Conservation (phyloP, 2,888 invertebrate species). For the Clistopyga incitator region DNA sequence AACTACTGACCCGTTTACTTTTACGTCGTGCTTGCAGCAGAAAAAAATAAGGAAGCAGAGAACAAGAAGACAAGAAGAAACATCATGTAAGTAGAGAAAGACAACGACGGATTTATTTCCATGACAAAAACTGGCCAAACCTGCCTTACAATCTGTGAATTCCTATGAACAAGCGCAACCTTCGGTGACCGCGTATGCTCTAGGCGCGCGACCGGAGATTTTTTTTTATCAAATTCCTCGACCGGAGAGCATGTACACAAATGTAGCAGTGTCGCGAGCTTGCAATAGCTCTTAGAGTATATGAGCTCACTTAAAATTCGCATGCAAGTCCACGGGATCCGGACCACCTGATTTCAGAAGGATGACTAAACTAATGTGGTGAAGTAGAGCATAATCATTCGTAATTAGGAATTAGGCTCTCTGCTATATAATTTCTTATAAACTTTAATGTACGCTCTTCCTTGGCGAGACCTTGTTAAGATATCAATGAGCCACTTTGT, state of each 20-base stretch:
- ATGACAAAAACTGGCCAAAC: conserved; percentile 81
- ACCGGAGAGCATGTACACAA: conserved; percentile 54
- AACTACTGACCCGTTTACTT: neutral
- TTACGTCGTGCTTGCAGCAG: neutral
- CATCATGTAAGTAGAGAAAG: conserved; percentile 50
- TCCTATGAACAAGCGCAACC: conserved; percentile 81
- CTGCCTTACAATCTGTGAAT: conserved; percentile 82
- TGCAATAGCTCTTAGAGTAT: neutral
- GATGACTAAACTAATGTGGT: neutral
- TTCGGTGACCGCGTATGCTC: conserved; percentile 66
- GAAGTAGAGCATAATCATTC: neutral
- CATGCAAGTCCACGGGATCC: neutral
- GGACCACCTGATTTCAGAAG: conserved; percentile 12
- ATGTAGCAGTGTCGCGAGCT: conserved; percentile 32
- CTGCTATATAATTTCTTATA: neutral
- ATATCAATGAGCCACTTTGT: too few relatives aligned
- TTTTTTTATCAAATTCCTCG: conserved; percentile 65
- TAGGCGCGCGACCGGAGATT: conserved; percentile 49
- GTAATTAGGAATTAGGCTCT: neutral
- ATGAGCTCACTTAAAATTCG: neutral
- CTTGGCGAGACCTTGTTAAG: too few relatives aligned
- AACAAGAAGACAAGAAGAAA: conserved; percentile 35
- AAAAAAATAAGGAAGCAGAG: neutral
- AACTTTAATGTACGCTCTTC: neutral
- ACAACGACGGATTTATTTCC: conserved; percentile 68